Evolutionary conservation across 1,140 invertebrate species (phyloP).

Genomic region (Rhysida immarginata): DNA sequence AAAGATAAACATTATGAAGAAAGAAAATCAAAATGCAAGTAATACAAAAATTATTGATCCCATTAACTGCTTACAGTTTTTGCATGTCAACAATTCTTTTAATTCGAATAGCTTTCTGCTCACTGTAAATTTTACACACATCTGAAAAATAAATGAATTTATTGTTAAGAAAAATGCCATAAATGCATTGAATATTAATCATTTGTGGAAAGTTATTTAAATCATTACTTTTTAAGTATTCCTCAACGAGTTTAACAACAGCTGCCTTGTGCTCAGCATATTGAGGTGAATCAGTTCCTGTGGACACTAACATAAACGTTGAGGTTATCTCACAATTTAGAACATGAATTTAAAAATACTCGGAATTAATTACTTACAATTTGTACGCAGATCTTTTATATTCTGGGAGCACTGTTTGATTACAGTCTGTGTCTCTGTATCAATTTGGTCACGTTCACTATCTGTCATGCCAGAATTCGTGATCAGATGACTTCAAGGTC

Average conservation of each 20-base stretch:
- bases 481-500: too few species aligned
- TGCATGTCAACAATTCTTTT: conserved; percentile 67
- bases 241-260: conserved; percentile 27
- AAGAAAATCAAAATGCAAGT: too few species aligned
- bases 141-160: conserved; percentile 27
- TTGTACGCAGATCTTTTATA: conserved; percentile 53
- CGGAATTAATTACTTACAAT: conserved; percentile 24
- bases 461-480: conserved; percentile 63
- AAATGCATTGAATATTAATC: too few species aligned
- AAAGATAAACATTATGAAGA: too few species aligned
- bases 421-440: conserved; percentile 63
- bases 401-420: conserved; percentile 62
- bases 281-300: background rate
- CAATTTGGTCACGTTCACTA: conserved; percentile 65
- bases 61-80: conserved; percentile 39
- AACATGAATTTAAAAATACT: background rate
- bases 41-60: too few species aligned
- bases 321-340: background rate
- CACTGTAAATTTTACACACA: conserved; percentile 72
- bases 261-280: conserved; percentile 24
- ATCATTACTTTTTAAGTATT: conserved; percentile 31
- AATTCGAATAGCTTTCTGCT: conserved; percentile 69
- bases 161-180: too few species aligned
- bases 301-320: too few species aligned
- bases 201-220: too few species aligned